Base-by-base conservation (phyloP, 2,113 vertebrate species). In the Gnathonemus longibarbis region DNA sequence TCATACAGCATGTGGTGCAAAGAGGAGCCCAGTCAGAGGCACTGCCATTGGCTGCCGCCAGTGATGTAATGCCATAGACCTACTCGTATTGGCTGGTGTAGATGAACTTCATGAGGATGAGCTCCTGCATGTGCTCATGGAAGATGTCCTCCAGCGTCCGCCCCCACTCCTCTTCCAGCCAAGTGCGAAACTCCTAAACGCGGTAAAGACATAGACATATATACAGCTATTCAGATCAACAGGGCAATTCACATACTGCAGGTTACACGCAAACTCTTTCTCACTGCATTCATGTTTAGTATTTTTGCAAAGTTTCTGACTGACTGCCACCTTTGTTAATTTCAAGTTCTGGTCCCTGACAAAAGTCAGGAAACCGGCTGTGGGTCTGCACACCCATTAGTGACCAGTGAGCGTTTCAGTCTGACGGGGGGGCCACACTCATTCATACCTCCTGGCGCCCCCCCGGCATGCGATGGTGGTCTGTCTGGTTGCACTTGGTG, bases 41-140 rank as follows among this genome's bases (percentile, higher is more conserved):
- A 46, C 19, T 84, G 42, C 19, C 62, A 70, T 70, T 70, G 27
- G 62, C 62, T 31, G 62, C 62, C n/a, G 1, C n/a, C 62, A 70
- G 62, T 70, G 62, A 70, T 31, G 62, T 13, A 70, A 31, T 27
- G 19, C 8, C 24, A 2, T 42, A 91, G n/a, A 90, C 98, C 92
- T 96, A 99, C 98, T 99, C 98, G 0, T 99, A 99, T 95, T 99
- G 98, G 94, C 98, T 99, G 90, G 98, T 99, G 91, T 99, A 99
- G 94, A 99, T 99, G 93, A 99, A 99, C 93, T 99, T 99, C 98
- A 99, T 99, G 70, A 99, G 94, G 91, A 99, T 99, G 89, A 99
- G 96, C 94, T 99, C 98, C 92, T 99, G 98, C 98, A 98, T 99
- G 95, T 99, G 98, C 48, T 99, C 98, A 0, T 99, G 49, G 13